Percentiles rank a stretch among this genome's conserved stretches.
These are phyloP conservation scores for Cephus nigrinus DNA, from an alignment of 2,888 invertebrate genomes.

Conservation along the genomic window DNA sequence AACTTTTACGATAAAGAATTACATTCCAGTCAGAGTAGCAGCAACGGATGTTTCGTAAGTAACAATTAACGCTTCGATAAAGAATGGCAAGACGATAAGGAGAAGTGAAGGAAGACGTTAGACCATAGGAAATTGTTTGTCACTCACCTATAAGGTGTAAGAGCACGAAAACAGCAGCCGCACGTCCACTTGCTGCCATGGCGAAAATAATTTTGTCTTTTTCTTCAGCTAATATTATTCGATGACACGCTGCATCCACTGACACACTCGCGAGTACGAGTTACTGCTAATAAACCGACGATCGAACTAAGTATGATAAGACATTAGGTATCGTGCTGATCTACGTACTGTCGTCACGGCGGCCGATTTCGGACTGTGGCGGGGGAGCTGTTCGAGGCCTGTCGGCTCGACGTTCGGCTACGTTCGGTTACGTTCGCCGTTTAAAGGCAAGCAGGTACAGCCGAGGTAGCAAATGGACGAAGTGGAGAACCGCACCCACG, in stretches of 20 bases:
- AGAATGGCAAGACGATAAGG: too few species aligned
- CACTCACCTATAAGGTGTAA: slow-evolving; percentile 54
- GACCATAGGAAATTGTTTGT: slow-evolving; percentile 8
- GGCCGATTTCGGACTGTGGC: slow-evolving; percentile 63
- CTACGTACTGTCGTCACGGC: slow-evolving; percentile 56
- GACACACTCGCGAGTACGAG: slow-evolving; percentile 14
- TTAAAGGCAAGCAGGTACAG: slow-evolving; percentile 3
- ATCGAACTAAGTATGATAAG: slow-evolving; percentile 26
- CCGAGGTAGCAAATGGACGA: background rate
- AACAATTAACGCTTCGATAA: too few species aligned
- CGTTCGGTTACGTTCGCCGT: slow-evolving; percentile 42
- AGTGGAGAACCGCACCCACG: slow-evolving; percentile 3
- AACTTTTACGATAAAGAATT: too few species aligned
- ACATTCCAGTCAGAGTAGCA: too few species aligned
- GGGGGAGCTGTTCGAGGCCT: slow-evolving; percentile 48
- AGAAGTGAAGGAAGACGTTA: background rate
- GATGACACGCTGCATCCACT: slow-evolving; percentile 9
- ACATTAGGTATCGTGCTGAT: slow-evolving; percentile 29
- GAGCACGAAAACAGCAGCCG: slow-evolving; percentile 44
- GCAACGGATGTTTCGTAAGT: too few species aligned
- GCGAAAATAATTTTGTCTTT: slow-evolving; percentile 22
- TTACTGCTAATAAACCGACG: background rate
- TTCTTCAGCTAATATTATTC: background rate
- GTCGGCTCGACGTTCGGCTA: slow-evolving; percentile 47
- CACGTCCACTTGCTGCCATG: slow-evolving; percentile 53